Evolutionary conservation across 2,888 invertebrate species (phyloP), one percentile per base, ranked within the genome.

Genomic region (Choreutis nemorana): DNA sequence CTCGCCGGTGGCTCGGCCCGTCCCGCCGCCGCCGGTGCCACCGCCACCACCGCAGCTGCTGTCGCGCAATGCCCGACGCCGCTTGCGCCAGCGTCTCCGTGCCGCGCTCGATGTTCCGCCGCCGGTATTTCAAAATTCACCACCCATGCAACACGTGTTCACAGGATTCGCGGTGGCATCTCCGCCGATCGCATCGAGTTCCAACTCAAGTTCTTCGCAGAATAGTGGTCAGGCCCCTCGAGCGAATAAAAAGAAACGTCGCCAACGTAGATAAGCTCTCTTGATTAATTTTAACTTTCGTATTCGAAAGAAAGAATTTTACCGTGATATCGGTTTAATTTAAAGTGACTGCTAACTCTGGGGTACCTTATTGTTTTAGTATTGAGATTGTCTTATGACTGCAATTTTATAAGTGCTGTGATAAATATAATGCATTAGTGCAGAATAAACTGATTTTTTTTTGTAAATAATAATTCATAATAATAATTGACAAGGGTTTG

Each of bases 371-470:
- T n/a, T n/a, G n/a, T n/a, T n/a, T n/a, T n/a, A n/a, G n/a, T n/a
- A n/a, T n/a, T n/a, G n/a, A n/a, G n/a, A 50, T 55, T 41, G 52
- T 59, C 52, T 52, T 43, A 55, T 57, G 63, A 70, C 55, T 45
- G 55, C 65, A 64, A 64, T 60, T 59, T 56, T 59, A 61, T 50
- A 58, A 73, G 66, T 71, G 71, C 75, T 75, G 75, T 75, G 75
- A 75, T 73, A 71, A 55, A 41, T 45, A 42, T 56, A 48, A 48
- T 50, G 48, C 45, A 48, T n/a, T n/a, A n/a, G n/a, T n/a, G n/a
- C n/a, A n/a, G n/a, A n/a, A n/a, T n/a, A n/a, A n/a, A n/a, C n/a
- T n/a, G n/a, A n/a, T n/a, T n/a, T n/a, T n/a, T n/a, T n/a, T n/a
- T n/a, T n/a, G n/a, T n/a, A n/a, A n/a, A n/a, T n/a, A n/a, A n/a